Base-by-base conservation (phyloP, 2,797 vertebrate species). In the Peromyscus attwateri region DNA sequence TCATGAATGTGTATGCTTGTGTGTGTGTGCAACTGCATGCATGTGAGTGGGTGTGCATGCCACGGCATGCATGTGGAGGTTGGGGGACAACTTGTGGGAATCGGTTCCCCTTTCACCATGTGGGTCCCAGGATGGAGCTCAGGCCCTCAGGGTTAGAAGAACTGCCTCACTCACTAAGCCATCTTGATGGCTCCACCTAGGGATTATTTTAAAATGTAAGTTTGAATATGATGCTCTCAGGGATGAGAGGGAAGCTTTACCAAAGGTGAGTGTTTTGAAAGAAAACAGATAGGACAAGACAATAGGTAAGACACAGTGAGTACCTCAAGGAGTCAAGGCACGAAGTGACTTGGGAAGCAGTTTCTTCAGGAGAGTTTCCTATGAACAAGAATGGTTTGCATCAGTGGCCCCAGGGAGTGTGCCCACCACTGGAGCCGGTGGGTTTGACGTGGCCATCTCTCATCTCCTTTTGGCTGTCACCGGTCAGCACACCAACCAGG, bases 401-500 rank as follows among this genome's bases (percentile, higher is more conserved):
- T 80, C 60, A 75, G n/a, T 91, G 60, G 3, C 16, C 55, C 17
- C 37, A n/a, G 5, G 27, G 34, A 88, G 5, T 88, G 11, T 70
- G 23, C 17, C 2, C 11, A 17, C 52, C 52, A 55, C 14, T 55
- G 52, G 52, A 55, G 52, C 52, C 49, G 40, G 71, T 52, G 12
- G 1, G 2, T 60, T 93, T 75, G 89, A 79, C 29, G 6, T 66
- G 76, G 52, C 7, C n/a, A 27, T 1, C 0, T 1, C 3, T 23
- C 17, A 10, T 49, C 6, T 85, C 46, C 6, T 68, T 49, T 85
- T 68, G 43, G 29, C 43, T 66, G 21, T n/a, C 11, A 5, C 17
- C 5, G 68, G 1, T 34, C 46, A 75, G 43, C 6, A 87, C 5
- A 25, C 6, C 2, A 57, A 1, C 1, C 1, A 8, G 7, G 19